Evolutionary conservation across 1,140 invertebrate genomes (phyloP), one percentile per base, ranked within the genome.

Genomic region (Brachystomella parvula): DNA sequence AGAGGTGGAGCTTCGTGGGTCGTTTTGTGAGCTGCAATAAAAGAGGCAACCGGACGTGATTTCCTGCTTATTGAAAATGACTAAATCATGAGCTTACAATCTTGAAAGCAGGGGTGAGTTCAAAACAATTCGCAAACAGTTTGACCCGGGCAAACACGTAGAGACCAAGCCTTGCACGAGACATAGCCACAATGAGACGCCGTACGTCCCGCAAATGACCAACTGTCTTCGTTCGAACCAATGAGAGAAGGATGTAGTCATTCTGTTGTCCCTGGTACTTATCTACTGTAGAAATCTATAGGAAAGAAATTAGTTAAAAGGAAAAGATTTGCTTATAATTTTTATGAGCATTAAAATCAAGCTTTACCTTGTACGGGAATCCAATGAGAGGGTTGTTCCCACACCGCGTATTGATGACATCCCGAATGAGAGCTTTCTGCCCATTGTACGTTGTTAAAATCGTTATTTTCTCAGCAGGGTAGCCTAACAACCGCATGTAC

Each of bases 241-340:
- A 79, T 0, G 96, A 99, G 1, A 99, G 80, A 2, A 99, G 81
- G 62, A 99, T 96, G 75, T 94, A 97, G 79, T 99, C 96, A 79
- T 99, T 99, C 78, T 99, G 97, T 76, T 99, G 96, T 66, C 97
- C 97, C 77, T 99, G 97, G 77, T 96, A 99, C 75, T 98, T 98
- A 78, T 99, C 97, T 15, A 99, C 97, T 6, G 97, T 99, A 0
- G 89, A 89, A 30, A 88, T 81, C 83, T 85, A 67, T 26, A 71
- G 21, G 63, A 31, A 12, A 53, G 6, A 44, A 62, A 44, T 21
- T 35, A 9, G 57, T 12, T 12, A 44, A 44, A 44, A 12, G 9
- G n/a, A n/a, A 44, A 44, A 44, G 9, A 44, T 44, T 6, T 59
- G 30, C 26, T 28, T 61, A 39, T 9, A 39, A 44, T 39, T 33